Evolutionary conservation across 2,113 vertebrate genomes (phyloP).

Genomic region (Phylloscopus trochiloides): DNA sequence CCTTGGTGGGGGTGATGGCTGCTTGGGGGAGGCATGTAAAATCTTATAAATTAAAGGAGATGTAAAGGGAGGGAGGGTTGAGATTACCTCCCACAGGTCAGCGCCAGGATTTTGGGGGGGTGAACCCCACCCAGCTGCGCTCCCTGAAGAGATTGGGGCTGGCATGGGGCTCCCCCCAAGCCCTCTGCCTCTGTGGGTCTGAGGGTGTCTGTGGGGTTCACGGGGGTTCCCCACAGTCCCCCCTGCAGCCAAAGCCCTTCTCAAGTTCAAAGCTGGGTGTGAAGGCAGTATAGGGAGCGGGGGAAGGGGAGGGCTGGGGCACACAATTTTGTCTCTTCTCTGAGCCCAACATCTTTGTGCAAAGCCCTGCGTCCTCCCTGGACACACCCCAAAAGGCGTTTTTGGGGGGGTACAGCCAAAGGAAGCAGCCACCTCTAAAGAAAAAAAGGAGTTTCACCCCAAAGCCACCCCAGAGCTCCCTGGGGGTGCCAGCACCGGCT

Average conservation of each 20-base stretch:
- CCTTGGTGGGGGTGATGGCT: background rate
- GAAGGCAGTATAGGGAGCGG: background rate
- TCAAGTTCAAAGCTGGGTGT: background rate
- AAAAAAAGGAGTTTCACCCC: background rate
- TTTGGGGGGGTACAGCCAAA: background rate
- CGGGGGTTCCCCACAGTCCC: background rate
- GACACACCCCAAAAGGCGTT: background rate
- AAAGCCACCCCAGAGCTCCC: background rate
- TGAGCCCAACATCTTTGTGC: background rate
- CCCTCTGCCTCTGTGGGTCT: background rate
- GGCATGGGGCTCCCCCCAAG: background rate
- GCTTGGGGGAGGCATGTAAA: background rate
- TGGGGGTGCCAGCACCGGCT: rapidly evolving
- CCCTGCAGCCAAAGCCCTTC: background rate
- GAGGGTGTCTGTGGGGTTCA: background rate
- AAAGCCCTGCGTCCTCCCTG: background rate
- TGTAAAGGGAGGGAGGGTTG: background rate
- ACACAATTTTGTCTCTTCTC: background rate
- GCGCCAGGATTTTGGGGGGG: background rate
- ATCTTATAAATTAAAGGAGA: background rate
- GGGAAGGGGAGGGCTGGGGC: rapidly evolving
- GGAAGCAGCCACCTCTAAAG: background rate
- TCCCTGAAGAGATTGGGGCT: background rate
- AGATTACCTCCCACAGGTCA: background rate
- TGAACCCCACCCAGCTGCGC: background rate